Evolutionary conservation across 1,140 invertebrate species (phyloP), one percentile per base, ranked within the genome.

Genomic region (Nylanderia fulva): DNA sequence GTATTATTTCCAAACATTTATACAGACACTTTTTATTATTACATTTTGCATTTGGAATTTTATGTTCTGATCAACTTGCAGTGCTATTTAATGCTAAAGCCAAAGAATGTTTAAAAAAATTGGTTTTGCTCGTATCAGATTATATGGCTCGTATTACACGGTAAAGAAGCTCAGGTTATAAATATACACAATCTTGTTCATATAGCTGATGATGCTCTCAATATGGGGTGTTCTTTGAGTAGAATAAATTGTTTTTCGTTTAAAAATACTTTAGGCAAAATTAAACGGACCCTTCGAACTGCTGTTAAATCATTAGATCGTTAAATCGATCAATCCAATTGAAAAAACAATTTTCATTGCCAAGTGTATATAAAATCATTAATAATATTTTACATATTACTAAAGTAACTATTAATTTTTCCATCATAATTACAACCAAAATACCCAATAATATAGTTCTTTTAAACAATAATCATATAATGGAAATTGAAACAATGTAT

Each of bases 331-430:
- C 8, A 42, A 18, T 15, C 1, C 21, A 7, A 61, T 7, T 61
- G 5, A 61, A 61, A 61, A 61, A 61, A 61, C 27, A 33, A 61
- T 1, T 61, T 61, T 61, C 5, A 61, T 61, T 61, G 3, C 29
- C 60, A 61, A 61, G 60, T 61, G 15, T 33, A 18, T 61, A 33
- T 61, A 61, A 61, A 61, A 61, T 61, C 1, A 33, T 18, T 61
- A 33, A 61, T 18, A 33, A 0, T 61, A 33, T 2, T 1, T 61
- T 33, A 61, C 27, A 33, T 7, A 61, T 61, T 1, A 61, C 27
- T 33, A 61, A 61, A 61, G 15, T 61, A 61, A 61, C 60, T 33
- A 61, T 61, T 61, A 61, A 61, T 61, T 61, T 61, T 61, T 61
- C 15, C 0, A 61, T 8, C 27, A 0, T 18, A 61, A 33, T 61